phyloP scores from a whole-genome alignment of 2,797 vertebrate genomes.

The Fundulus diaphanus region DNA sequence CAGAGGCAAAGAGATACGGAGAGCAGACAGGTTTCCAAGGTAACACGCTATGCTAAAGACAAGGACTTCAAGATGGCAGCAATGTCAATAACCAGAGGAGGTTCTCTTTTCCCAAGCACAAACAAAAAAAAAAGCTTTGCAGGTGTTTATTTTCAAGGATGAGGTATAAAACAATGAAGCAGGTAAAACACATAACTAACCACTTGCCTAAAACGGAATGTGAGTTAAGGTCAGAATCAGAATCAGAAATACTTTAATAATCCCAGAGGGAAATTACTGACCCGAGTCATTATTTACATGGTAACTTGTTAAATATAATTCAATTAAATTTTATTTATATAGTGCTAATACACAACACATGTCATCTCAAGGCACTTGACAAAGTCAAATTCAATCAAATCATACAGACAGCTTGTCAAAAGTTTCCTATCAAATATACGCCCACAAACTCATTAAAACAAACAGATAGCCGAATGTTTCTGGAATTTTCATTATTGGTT shows the following conservation, averaged over 20 bases:
- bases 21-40: conserved; percentile 66
- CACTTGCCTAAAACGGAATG: neutral
- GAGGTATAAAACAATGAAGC: neutral
- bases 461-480: conserved; percentile 1
- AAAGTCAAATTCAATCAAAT: too few species aligned
- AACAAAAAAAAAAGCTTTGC: conserved; percentile 9
- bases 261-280: too few species aligned
- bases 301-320: neutral
- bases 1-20: conserved; percentile 36
- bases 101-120: conserved; percentile 19
- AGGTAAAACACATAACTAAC: neutral
- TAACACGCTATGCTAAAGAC: conserved; percentile 54
- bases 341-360: too few species aligned
- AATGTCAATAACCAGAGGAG: conserved; percentile 35
- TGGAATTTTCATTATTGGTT: neutral
- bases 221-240: neutral
- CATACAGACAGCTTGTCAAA: too few species aligned
- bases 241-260: neutral
- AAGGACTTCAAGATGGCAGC: conserved; percentile 37
- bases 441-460: neutral
- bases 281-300: neutral
- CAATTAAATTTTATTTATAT: too few species aligned
- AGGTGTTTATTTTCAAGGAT: neutral
- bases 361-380: too few species aligned
- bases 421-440: too few species aligned